Evolutionary conservation across 2,797 vertebrate species (phyloP).

Genomic region (Gadopsis bispinosus): DNA sequence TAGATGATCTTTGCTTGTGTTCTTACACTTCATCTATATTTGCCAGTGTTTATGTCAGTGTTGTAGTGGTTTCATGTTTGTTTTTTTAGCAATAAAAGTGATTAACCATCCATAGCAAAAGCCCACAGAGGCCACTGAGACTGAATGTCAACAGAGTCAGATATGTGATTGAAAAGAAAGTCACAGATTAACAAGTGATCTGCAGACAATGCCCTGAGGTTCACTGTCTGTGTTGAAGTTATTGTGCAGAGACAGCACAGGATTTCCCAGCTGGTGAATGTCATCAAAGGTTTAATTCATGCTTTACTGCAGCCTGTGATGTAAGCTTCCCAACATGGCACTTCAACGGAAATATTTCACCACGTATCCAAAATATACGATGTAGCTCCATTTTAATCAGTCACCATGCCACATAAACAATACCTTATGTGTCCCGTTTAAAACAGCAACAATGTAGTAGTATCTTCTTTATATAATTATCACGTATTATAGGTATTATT

Average conservation of each 20-base stretch:
- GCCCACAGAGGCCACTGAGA: not conserved
- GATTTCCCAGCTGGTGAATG: constrained; percentile 51
- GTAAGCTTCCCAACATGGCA: not conserved
- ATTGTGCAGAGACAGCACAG: constrained; percentile 31
- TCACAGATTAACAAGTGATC: constrained; percentile 46
- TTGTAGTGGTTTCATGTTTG: not conserved
- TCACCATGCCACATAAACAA: constrained; percentile 5
- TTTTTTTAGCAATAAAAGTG: constrained; percentile 3
- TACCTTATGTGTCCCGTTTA: not conserved
- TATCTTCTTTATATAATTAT: not conserved
- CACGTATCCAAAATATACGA: not conserved
- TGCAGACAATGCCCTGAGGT: constrained; percentile 41
- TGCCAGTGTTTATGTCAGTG: not conserved
- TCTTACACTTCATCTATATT: not conserved
- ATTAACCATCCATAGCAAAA: not conserved
- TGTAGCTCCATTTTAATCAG: not conserved
- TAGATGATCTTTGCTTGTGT: not conserved
- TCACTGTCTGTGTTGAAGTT: constrained; percentile 29
- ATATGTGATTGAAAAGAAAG: constrained; percentile 19
- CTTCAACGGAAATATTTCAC: not conserved
- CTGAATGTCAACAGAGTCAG: constrained; percentile 41
- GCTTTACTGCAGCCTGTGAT: constrained; percentile 1
- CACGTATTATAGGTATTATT: not conserved
- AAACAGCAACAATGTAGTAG: not conserved
- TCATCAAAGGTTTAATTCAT: constrained; percentile 48